Evolutionary conservation across 2,113 vertebrate genomes (phyloP).

Genomic region (Gobius niger): DNA sequence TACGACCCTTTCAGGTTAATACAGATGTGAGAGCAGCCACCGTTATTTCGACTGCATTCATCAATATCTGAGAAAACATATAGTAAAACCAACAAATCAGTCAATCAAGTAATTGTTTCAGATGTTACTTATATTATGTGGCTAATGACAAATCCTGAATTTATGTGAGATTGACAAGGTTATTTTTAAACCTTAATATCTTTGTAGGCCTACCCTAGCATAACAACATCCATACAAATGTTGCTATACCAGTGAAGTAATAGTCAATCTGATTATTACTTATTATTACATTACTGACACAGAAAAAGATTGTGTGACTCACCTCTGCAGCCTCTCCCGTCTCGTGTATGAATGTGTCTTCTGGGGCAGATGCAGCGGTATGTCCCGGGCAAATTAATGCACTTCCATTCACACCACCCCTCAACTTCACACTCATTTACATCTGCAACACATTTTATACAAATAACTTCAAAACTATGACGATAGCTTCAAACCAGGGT

Average conservation of each 20-base stretch:
- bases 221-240: too few species aligned
- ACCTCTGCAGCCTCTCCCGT: slow-evolving; percentile 61
- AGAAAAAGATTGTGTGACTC: slow-evolving; percentile 18
- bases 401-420: slow-evolving; percentile 63
- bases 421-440: slow-evolving; percentile 64
- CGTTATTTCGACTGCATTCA: slow-evolving; percentile 65
- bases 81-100: neutral
- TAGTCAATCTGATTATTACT: too few species aligned
- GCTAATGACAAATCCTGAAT: too few species aligned
- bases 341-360: slow-evolving; percentile 51
- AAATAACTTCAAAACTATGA: too few species aligned
- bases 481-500: too few species aligned
- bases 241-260: too few species aligned
- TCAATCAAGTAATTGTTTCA: neutral
- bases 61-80: slow-evolving; percentile 58
- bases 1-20: slow-evolving; percentile 62
- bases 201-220: too few species aligned
- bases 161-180: too few species aligned
- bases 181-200: too few species aligned
- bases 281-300: too few species aligned
- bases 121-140: too few species aligned
- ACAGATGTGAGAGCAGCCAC: slow-evolving; percentile 71
- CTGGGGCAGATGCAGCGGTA: slow-evolving; percentile 66
- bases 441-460: too few species aligned
- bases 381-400: slow-evolving; percentile 67